phyloP scores from a whole-genome alignment of 1,140 invertebrate species.

The Chymomyza costata region DNA sequence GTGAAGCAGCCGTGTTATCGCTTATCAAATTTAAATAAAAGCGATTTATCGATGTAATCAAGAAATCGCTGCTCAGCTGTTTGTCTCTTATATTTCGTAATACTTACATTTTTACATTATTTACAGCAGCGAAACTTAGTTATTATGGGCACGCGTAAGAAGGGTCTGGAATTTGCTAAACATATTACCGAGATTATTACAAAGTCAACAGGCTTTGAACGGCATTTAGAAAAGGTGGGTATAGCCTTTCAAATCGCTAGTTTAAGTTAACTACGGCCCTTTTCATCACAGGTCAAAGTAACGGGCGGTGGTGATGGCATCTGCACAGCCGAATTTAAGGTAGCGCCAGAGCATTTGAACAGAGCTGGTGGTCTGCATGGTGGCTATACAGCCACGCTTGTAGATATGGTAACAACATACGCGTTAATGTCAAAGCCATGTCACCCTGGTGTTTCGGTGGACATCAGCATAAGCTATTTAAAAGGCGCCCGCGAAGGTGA shows the following conservation, averaged over 20 bases:
- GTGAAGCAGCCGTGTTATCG: neutral
- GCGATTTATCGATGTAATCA: neutral
- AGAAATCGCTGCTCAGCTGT: conserved; percentile 3
- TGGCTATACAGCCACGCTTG: conserved; percentile 86
- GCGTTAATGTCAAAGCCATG: conserved; percentile 83
- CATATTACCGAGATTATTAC: conserved; percentile 61
- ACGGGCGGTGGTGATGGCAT: conserved; percentile 81
- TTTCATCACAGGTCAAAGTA: conserved; percentile 80
- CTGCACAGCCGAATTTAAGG: conserved; percentile 84
- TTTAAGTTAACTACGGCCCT: neutral
- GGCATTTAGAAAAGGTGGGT: conserved; percentile 52
- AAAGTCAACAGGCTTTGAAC: conserved; percentile 57
- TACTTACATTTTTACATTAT: no score
- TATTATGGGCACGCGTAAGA: conserved; percentile 56
- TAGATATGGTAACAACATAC: conserved; percentile 89
- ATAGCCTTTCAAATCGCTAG: neutral
- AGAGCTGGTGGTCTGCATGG: conserved; percentile 86
- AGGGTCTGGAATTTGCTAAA: conserved; percentile 61
- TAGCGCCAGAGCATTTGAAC: conserved; percentile 87
- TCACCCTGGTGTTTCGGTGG: conserved; percentile 83
- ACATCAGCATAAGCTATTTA: conserved; percentile 85
- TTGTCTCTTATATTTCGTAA: conserved; percentile 24
- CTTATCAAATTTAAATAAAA: conserved; percentile 1
- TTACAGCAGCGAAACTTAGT: no score
- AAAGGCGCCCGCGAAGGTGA: conserved; percentile 86